Conservation (phyloP, 2,888 invertebrate genomes). For the Chaitophorus viminalis region DNA sequence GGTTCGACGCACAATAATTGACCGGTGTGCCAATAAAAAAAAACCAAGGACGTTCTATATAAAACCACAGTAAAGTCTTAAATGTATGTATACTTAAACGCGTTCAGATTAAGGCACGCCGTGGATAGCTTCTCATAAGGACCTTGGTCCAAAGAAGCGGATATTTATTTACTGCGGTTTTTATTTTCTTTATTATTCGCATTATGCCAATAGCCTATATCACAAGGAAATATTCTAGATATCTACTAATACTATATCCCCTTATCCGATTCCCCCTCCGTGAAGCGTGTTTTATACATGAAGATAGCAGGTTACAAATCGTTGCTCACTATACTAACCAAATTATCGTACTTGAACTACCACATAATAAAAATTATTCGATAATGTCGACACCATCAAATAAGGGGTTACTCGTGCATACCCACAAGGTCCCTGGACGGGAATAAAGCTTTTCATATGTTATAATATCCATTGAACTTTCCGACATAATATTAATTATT, state of each 20-base stretch:
- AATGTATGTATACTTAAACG: not conserved
- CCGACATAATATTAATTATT: not conserved
- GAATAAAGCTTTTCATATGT: constrained; percentile 24
- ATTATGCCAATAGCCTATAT: constrained; percentile 2
- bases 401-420: not conserved
- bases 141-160: constrained; percentile 29
- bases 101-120: not conserved
- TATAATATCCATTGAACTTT: not conserved
- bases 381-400: not conserved
- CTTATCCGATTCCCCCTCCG: not conserved
- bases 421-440: not conserved
- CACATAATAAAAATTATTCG: constrained; percentile 24
- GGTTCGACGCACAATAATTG: constrained; percentile 51
- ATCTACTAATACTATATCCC: not conserved
- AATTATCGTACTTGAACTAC: constrained; percentile 15
- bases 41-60: constrained; percentile 58
- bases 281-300: not conserved
- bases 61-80: constrained; percentile 32
- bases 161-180: constrained; percentile 16
- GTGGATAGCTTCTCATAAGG: not conserved
- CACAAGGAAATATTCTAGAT: constrained; percentile 35
- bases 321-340: not conserved
- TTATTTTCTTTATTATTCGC: not conserved
- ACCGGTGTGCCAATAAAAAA: constrained; percentile 52
- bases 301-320: not conserved